A percentile compares a stretch with the other conserved stretches of the same genome.
Evolutionary conservation across 2,797 vertebrate species (phyloP).

Genomic region (Sebastes hubbsi): DNA sequence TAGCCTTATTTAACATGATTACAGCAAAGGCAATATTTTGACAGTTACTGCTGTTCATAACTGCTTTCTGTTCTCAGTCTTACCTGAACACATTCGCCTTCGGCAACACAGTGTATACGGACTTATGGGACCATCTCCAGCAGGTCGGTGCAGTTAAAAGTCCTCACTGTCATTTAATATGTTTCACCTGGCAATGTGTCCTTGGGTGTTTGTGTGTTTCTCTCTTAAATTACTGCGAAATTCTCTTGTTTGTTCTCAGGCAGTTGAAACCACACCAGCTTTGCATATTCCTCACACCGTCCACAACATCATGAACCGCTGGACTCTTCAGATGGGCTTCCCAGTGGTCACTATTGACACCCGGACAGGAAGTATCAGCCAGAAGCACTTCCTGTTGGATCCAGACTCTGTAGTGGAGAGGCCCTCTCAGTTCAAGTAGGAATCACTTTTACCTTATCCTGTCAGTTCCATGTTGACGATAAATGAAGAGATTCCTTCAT

Average conservation of each 20-base stretch:
- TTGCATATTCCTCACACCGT: constrained; percentile 72
- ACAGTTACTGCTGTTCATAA: background rate
- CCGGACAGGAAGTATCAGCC: constrained; percentile 73
- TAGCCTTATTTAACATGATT: background rate
- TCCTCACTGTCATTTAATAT: background rate
- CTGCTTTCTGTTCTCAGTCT: constrained; percentile 76
- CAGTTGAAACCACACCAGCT: background rate
- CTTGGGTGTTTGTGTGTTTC: background rate
- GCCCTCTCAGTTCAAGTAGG: constrained; percentile 88
- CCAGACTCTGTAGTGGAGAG: constrained; percentile 79
- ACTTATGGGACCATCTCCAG: constrained; percentile 93
- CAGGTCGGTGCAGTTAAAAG: constrained; percentile 56
- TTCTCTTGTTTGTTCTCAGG: constrained; percentile 74
- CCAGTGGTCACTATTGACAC: constrained; percentile 90
- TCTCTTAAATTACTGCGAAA: background rate
- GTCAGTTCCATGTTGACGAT: too few relatives aligned
- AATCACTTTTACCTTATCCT: constrained; percentile 24
- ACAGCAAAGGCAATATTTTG: background rate
- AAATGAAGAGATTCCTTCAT: too few relatives aligned
- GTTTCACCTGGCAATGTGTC: background rate
- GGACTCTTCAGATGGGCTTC: constrained; percentile 97
- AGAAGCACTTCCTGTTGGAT: constrained; percentile 92
- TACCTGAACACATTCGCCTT: constrained; percentile 89
- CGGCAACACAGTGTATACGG: constrained; percentile 81
- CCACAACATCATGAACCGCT: constrained; percentile 90